Evolutionary conservation across 2,888 invertebrate species (phyloP).

Genomic region (Spisula subtruncata): DNA sequence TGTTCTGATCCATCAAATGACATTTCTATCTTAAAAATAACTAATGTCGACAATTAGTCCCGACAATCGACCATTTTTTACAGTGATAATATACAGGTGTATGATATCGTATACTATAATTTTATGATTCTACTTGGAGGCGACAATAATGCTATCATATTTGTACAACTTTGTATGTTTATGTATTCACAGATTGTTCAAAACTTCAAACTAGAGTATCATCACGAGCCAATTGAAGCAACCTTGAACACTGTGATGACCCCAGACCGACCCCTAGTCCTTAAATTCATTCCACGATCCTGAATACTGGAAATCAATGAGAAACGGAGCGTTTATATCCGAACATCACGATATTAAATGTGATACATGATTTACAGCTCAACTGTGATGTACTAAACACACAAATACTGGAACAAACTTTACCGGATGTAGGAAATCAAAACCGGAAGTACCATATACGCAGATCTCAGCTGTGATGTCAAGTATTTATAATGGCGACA

Average conservation of each 20-base stretch:
- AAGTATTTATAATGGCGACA: neutral
- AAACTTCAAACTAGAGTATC: conserved; percentile 88
- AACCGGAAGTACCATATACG: neutral
- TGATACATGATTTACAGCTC: conserved; percentile 13
- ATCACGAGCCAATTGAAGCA: conserved; percentile 87
- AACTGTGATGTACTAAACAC: conserved; percentile 5
- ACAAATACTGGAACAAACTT: neutral
- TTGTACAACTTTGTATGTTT: too few species aligned
- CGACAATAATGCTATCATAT: too few species aligned
- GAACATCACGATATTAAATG: neutral
- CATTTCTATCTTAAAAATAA: too few species aligned
- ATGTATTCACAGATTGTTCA: conserved; percentile 84
- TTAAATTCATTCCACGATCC: conserved; percentile 85
- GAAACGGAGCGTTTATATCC: neutral
- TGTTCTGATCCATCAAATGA: too few species aligned
- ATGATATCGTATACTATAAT: too few species aligned
- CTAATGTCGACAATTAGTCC: too few species aligned
- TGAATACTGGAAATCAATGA: neutral
- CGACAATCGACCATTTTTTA: too few species aligned
- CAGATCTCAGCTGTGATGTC: neutral
- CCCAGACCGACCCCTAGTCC: conserved; percentile 87
- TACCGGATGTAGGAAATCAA: neutral
- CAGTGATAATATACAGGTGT: too few species aligned
- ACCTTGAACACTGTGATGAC: conserved; percentile 89
- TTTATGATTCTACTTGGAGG: too few species aligned